A percentile compares a stretch with the other conserved stretches of the same genome.
phyloP scores from a whole-genome alignment of 2,888 invertebrate genomes.

The Pemphredon lugubris region DNA sequence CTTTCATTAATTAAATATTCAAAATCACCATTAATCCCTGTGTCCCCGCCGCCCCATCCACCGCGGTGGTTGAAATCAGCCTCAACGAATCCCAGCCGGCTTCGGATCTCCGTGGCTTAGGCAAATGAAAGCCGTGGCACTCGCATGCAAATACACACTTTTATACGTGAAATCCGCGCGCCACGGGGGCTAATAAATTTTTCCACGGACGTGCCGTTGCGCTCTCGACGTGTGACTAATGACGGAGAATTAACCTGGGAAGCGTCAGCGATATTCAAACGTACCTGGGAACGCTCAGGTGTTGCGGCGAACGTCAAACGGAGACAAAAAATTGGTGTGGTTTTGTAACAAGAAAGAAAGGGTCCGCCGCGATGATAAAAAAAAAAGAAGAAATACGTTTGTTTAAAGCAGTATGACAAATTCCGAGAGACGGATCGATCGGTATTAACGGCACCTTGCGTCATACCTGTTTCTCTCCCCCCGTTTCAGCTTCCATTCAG shows the following conservation, averaged over 20 bases:
- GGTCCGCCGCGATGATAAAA: neutral
- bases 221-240: constrained; percentile 67
- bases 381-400: constrained; percentile 32
- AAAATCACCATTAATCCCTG: constrained; percentile 70
- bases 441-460: constrained; percentile 41
- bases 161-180: constrained; percentile 57
- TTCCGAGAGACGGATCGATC: constrained; percentile 65
- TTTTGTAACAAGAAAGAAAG: constrained; percentile 6
- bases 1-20: constrained; percentile 73
- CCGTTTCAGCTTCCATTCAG: constrained; percentile 61
- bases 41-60: constrained; percentile 25
- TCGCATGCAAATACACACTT: constrained; percentile 70
- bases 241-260: constrained; percentile 68
- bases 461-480: constrained; percentile 63
- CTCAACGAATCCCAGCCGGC: constrained; percentile 62
- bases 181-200: constrained; percentile 66
- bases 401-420: constrained; percentile 60
- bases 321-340: constrained; percentile 13
- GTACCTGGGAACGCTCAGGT: constrained; percentile 59
- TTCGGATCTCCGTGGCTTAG: constrained; percentile 69
- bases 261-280: constrained; percentile 46
- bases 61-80: constrained; percentile 62
- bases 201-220: constrained; percentile 51
- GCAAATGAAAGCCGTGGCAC: constrained; percentile 70
- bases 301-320: constrained; percentile 27